phyloP scores from a whole-genome alignment of 2,888 invertebrate species.

The Catocala fraxini region DNA sequence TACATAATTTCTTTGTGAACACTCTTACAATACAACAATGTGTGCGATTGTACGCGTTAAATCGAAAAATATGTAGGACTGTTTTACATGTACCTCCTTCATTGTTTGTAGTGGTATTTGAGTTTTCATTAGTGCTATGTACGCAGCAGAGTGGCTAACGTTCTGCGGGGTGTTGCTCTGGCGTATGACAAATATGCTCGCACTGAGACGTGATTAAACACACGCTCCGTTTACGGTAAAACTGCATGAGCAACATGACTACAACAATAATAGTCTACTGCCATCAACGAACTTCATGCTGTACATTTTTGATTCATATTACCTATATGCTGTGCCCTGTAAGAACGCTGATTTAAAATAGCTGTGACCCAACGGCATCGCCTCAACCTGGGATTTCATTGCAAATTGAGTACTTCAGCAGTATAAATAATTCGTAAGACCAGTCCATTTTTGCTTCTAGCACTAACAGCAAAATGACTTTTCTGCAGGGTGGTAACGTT shows the following conservation, averaged over 20 bases:
- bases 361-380: too few species aligned
- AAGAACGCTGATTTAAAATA: too few species aligned
- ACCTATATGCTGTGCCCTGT: too few species aligned
- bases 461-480: too few species aligned
- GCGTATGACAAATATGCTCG: constrained; percentile 52
- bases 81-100: constrained; percentile 14
- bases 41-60: constrained; percentile 34
- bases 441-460: too few species aligned
- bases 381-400: too few species aligned
- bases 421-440: too few species aligned
- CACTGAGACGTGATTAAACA: constrained; percentile 54
- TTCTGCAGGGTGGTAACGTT: too few species aligned
- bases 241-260: constrained; percentile 44
- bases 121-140: constrained; percentile 8
- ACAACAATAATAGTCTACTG: constrained; percentile 38
- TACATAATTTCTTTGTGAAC: constrained; percentile 53
- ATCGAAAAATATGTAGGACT: constrained; percentile 38
- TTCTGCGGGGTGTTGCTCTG: constrained; percentile 14
- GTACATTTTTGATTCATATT: constrained; percentile 1
- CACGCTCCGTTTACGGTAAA: constrained; percentile 54
- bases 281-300: constrained; percentile 11
- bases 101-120: constrained; percentile 11
- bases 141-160: constrained; percentile 12
- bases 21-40: constrained; percentile 51
- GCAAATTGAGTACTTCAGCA: too few species aligned